A percentile compares a stretch with the other conserved stretches of the same genome.
phyloP scores from a whole-genome alignment of 2,888 invertebrate species.

The Chaitophorus viminalis region DNA sequence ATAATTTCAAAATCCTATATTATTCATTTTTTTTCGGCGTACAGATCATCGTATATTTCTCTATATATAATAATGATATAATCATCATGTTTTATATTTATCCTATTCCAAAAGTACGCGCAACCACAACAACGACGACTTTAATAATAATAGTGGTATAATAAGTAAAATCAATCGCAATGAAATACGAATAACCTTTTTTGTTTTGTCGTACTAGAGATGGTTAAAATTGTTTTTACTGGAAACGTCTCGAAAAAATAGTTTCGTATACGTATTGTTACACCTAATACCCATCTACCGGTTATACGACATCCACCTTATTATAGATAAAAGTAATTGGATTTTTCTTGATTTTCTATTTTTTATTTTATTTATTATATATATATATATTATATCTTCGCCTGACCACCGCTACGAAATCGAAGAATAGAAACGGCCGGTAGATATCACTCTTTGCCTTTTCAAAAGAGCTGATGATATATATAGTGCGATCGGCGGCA shows the following conservation, averaged over 20 bases:
- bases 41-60: no score
- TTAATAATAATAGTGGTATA: background rate
- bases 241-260: slow-evolving; percentile 15
- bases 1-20: no score
- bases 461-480: no score
- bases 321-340: slow-evolving; percentile 49
- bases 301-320: slow-evolving; percentile 15
- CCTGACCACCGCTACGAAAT: background rate
- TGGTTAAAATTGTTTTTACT: slow-evolving; percentile 23
- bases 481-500: background rate
- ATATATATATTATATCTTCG: background rate
- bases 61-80: no score
- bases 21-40: no score
- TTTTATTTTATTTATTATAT: slow-evolving; percentile 13
- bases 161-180: background rate
- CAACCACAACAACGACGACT: background rate
- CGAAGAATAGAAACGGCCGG: background rate
- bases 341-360: slow-evolving; percentile 30
- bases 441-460: background rate
- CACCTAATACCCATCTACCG: background rate
- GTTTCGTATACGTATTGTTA: background rate
- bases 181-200: background rate
- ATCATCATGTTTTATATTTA: background rate
- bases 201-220: background rate
- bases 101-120: background rate